These are phyloP conservation scores for Cyclargus thomasi DNA, from an alignment of 1,140 invertebrate species.

Conservation along the genomic window DNA sequence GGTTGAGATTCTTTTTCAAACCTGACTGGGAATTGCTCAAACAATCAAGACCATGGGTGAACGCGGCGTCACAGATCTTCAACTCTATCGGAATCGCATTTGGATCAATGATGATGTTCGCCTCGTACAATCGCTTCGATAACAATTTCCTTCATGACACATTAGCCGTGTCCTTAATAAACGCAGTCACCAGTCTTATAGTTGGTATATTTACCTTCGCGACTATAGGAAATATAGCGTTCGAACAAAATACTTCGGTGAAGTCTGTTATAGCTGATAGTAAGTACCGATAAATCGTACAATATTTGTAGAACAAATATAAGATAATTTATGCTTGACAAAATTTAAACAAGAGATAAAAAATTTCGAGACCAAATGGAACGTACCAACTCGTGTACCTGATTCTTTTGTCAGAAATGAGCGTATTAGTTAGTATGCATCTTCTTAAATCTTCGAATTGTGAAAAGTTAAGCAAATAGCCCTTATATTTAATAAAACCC, in stretches of 20 bases:
- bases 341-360: neutral
- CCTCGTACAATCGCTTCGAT: slow-evolving; percentile 95
- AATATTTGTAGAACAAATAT: neutral
- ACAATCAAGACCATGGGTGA: slow-evolving; percentile 92
- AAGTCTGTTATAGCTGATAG: slow-evolving; percentile 90
- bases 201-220: slow-evolving; percentile 92
- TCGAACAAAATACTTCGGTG: slow-evolving; percentile 85
- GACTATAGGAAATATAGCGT: slow-evolving; percentile 89
- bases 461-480: neutral
- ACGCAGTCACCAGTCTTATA: slow-evolving; percentile 87
- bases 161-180: slow-evolving; percentile 86
- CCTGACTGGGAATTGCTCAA: slow-evolving; percentile 90
- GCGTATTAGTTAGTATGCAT: neutral
- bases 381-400: neutral
- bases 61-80: slow-evolving; percentile 94
- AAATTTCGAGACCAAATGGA: neutral
- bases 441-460: neutral
- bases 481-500: too few relatives aligned
- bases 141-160: slow-evolving; percentile 93
- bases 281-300: slow-evolving; percentile 62
- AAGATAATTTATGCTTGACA: slow-evolving; percentile 1
- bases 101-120: slow-evolving; percentile 94
- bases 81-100: slow-evolving; percentile 94
- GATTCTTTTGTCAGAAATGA: too few relatives aligned
- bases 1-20: slow-evolving; percentile 89